Conservation (phyloP, 2,888 invertebrate genomes). For the Cheilosia scutellata region DNA sequence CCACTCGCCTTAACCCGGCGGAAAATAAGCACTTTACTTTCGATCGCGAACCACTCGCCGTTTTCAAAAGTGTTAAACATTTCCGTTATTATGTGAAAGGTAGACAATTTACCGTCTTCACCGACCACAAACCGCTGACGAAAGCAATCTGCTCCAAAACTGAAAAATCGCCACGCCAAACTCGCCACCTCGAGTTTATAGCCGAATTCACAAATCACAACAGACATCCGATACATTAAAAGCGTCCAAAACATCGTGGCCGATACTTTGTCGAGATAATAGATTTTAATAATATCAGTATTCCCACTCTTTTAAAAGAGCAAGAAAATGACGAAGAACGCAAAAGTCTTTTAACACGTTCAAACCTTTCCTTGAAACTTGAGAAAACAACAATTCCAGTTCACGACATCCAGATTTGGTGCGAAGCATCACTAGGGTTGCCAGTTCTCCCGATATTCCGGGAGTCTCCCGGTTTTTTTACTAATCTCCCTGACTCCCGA, state of each 20-base stretch:
- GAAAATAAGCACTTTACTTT: slow-evolving; percentile 28
- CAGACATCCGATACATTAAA: slow-evolving; percentile 31
- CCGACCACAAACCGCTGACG: no score
- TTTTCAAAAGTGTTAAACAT: slow-evolving; percentile 17
- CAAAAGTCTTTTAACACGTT: neutral
- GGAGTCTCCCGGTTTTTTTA: no score
- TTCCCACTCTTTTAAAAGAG: neutral
- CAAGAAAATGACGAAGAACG: slow-evolving; percentile 14
- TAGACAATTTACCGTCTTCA: no score
- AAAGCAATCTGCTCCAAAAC: no score
- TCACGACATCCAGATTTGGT: neutral
- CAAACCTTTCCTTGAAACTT: neutral
- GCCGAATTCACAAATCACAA: slow-evolving; percentile 33
- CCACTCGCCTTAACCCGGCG: slow-evolving; percentile 15
- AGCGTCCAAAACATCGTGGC: slow-evolving; percentile 21
- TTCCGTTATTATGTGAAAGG: slow-evolving; percentile 33
- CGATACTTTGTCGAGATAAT: slow-evolving; percentile 24
- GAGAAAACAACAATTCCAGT: neutral
- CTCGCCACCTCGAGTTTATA: no score
- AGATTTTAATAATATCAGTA: neutral
- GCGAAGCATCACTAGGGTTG: no score
- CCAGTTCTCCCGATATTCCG: no score
- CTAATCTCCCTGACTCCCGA: no score
- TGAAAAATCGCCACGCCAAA: no score
- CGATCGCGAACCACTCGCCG: slow-evolving; percentile 25